A percentile compares a stretch with the other conserved stretches of the same genome.
These are phyloP conservation scores for Cirrhinus molitorella DNA, from an alignment of 2,797 vertebrate species.

Conservation along the genomic window DNA sequence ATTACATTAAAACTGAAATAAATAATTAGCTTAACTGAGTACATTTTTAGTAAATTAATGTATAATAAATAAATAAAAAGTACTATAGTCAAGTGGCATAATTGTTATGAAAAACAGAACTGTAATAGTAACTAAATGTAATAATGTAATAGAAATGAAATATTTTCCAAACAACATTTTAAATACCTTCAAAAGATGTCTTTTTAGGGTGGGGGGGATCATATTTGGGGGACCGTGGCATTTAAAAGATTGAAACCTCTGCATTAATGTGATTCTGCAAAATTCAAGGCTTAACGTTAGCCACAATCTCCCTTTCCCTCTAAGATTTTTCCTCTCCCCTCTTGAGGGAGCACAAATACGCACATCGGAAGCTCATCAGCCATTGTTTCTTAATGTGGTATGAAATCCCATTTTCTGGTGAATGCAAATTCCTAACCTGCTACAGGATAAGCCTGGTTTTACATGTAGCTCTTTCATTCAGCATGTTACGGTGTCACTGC, in stretches of 20 bases:
- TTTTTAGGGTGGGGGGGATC: background rate
- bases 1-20: background rate
- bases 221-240: background rate
- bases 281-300: constrained; percentile 20
- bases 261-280: constrained; percentile 35
- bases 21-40: no score
- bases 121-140: background rate
- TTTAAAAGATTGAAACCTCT: background rate
- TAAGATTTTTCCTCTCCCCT: constrained; percentile 31
- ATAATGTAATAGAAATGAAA: background rate
- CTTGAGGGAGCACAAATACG: constrained; percentile 30
- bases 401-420: constrained; percentile 67
- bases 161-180: background rate
- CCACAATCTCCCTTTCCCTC: constrained; percentile 27
- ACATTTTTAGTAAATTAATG: background rate
- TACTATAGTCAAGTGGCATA: background rate
- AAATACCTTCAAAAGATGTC: background rate
- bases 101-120: background rate
- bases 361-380: constrained; percentile 73
- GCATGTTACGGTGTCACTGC: constrained; percentile 59
- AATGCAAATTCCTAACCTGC: constrained; percentile 55
- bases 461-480: constrained; percentile 74
- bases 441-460: constrained; percentile 58
- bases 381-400: constrained; percentile 85
- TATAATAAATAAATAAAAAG: background rate